A percentile compares a stretch with the other conserved stretches of the same genome.
Conservation (phyloP, 2,113 vertebrate genomes). For the Colinus virginianus region DNA sequence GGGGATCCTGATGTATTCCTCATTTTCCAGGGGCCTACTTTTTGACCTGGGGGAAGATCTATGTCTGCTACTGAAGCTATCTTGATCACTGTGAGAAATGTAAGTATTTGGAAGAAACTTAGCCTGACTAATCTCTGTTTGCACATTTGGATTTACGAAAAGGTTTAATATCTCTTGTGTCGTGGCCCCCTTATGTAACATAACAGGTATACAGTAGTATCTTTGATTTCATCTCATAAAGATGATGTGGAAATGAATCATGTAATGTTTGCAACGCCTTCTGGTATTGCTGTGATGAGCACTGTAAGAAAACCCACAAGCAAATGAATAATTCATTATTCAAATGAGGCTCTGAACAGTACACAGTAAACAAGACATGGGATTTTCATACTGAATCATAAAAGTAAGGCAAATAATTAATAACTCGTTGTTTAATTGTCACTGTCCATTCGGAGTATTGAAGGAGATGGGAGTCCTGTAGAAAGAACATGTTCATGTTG, state of each 20-base stretch:
- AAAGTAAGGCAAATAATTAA: slow-evolving; percentile 10
- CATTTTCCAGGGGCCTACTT: background rate
- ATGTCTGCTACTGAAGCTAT: background rate
- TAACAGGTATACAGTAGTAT: slow-evolving; percentile 21
- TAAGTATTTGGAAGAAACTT: background rate
- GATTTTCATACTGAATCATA: background rate
- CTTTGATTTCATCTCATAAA: slow-evolving; percentile 34
- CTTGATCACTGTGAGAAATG: background rate
- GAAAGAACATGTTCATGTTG: background rate
- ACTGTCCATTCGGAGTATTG: background rate
- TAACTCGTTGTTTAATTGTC: background rate
- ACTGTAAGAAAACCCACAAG: slow-evolving; percentile 39
- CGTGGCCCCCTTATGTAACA: background rate
- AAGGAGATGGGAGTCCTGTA: background rate
- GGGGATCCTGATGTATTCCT: background rate
- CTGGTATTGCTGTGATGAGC: slow-evolving; percentile 49
- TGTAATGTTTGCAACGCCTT: slow-evolving; percentile 21
- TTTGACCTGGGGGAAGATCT: background rate
- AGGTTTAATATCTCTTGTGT: background rate
- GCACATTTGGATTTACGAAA: background rate
- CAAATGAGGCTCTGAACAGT: slow-evolving; percentile 8
- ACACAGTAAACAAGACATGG: slow-evolving; percentile 13
- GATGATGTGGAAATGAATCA: slow-evolving; percentile 50
- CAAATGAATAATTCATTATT: slow-evolving; percentile 62
- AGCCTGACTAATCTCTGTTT: background rate